Evolutionary conservation across 2,113 vertebrate species (phyloP), one percentile per base, ranked within the genome.

Genomic region (Scomber colias): DNA sequence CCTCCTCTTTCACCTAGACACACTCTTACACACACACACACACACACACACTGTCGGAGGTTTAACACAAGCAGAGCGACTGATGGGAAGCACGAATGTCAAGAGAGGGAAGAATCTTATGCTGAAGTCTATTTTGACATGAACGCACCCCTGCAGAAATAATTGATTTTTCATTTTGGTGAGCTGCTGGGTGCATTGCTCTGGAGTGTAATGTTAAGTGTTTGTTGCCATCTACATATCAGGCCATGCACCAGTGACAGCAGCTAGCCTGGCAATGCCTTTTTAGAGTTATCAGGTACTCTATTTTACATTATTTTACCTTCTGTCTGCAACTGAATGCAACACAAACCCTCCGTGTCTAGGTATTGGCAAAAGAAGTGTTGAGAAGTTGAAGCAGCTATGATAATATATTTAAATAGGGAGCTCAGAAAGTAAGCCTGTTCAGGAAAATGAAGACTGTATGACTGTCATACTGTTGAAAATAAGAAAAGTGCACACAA

Each of bases 141-240:
- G 72, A 86, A 71, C 0, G 62, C 65, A 83, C 17, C 81, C 59
- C 57, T 60, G 77, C 64, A 64, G 81, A 83, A 85, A 66, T 82
- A 85, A 89, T 77, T 76, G 77, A 85, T 35, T 84, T 90, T 84
- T 81, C 13, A n/a, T 75, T 72, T 77, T 70, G 53, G 61, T 62
- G 68, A 77, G 15, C 50, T 21, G 40, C 68, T 40, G 61, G 49
- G 66, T 40, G 49, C 73, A 49, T 53, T 61, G 57, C 73, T 57
- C 78, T 61, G 27, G 69, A 71, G 68, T 66, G 71, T 48, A 62
- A 74, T 81, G 85, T 72, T 75, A 69, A 87, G 53, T 75, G 65
- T 83, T 82, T 87, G 79, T 73, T 89, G 68, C 57, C 71, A 65
- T 86, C 69, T 67, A 59, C 66, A 75, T 79, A 76, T 71, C 59